Base-by-base conservation (phyloP, 2,797 vertebrate genomes). In the Borostomias antarcticus region DNA sequence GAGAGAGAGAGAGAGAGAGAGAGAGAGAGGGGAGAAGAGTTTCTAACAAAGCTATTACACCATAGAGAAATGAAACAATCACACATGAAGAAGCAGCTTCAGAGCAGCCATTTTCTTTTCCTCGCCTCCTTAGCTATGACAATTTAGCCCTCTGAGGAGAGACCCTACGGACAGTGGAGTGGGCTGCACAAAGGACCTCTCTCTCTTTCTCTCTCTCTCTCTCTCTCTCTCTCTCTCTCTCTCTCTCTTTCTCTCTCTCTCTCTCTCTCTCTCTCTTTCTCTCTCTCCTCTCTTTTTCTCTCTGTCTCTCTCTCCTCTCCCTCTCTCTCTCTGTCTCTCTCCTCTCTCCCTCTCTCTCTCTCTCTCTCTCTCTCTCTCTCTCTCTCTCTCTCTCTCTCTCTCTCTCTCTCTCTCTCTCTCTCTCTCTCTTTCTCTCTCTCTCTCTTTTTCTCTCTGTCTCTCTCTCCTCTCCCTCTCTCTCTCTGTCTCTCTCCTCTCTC, bases 281-380 rank as follows among this genome's bases (percentile, higher is more conserved):
- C 35, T 11, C 28, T 43, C 26, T 28, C 29, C 58, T 58, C 23
- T 21, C 51, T 69, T 58, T 58, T 32, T 40, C 43, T 70, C 53
- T 43, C 53, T 21, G 53, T 23, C 25, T 64, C 26, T 51, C 53
- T 13, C n/a, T 43, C 19, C 29, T 58, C 58, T 47, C 40, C 19
- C 29, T 7, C 40, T 21, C 9, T 28, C 19, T 2, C 23, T 51
- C 48, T 3, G 8, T 6, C 17, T 1, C 21, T 23, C 19, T 7
- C 9, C 21, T 11, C 11, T 17, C 21, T 3, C 21, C 21, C 23
- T 25, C 19, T 51, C 21, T n/a, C 21, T 51, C 9, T 19, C 23
- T 50, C 19, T 21, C 19, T 48, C 10, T 25, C 23, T 50, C 10
- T 19, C 3, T 51, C 19, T n/a, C 8, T 23, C 19, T 23, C 23